Base-by-base conservation (phyloP, 2,797 vertebrate genomes). In the Zenarchopterus dispar region DNA sequence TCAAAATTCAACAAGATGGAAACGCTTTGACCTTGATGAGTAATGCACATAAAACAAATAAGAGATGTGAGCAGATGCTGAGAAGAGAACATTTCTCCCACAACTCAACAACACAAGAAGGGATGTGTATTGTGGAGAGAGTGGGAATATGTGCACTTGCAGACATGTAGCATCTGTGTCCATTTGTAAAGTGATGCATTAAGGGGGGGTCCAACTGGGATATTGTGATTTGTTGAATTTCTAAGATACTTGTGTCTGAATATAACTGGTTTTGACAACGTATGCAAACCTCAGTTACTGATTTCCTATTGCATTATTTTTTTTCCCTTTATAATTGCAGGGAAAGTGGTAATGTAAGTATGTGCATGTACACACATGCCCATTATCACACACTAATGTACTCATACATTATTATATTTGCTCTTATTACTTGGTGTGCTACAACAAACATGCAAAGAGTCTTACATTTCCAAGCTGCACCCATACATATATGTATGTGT, bases 361-460 rank as follows among this genome's bases (percentile, higher is more conserved):
- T 6, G 7, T 31, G 7, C 31, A 6, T 8, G 19, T 1, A 45
- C 44, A 21, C 19, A n/a, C 9, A 5, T 16, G 24, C 53, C 52
- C 23, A 41, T 21, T 28, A 17, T 22, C 61, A 53, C 43, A 69
- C 28, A 50, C 33, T 48, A 4, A 47, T 23, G 75, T 24, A 36
- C 49, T 52, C 45, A 16, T 28, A 58, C 48, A 15, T 36, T 22
- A 23, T 24, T 62, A 62, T 62, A 53, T 9, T 18, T 11, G 61
- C 43, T 71, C 36, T 63, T 70, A 76, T 76, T 73, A 68, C 65
- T 78, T 63, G 59, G 68, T 56, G 78, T 78, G 80, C 60, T 70
- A 73, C 72, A 44, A 75, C 51, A 78, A 75, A 84, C 77, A 77
- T 82, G 75, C 85, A 72, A 69, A 51, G 59, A 16, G 31, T 55